phyloP scores from a whole-genome alignment of 2,888 invertebrate species.

The Parnassius orleans region DNA sequence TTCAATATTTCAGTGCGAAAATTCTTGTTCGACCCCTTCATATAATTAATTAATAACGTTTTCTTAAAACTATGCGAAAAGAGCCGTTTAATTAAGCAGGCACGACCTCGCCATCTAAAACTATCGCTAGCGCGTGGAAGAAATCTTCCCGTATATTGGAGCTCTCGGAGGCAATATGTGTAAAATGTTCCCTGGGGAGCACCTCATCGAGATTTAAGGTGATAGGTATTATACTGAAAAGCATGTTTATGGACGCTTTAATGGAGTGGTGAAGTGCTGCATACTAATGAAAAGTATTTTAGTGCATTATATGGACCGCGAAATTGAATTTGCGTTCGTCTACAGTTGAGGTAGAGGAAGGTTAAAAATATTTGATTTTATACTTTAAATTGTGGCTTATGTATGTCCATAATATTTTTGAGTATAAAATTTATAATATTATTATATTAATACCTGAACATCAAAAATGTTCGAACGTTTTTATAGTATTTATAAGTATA shows the following conservation, averaged over 20 bases:
- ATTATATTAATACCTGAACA: too few relatives aligned
- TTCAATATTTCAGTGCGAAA: too few relatives aligned
- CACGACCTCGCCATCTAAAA: slow-evolving; percentile 3
- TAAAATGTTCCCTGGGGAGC: slow-evolving; percentile 62
- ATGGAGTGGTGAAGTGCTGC: slow-evolving; percentile 16
- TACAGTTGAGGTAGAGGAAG: slow-evolving; percentile 8
- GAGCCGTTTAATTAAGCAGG: neutral
- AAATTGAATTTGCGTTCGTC: slow-evolving; percentile 18
- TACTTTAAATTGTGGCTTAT: too few relatives aligned
- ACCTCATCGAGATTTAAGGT: slow-evolving; percentile 59
- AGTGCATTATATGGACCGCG: slow-evolving; percentile 21
- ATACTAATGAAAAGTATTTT: slow-evolving; percentile 19
- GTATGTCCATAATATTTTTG: too few relatives aligned
- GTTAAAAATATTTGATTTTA: too few relatives aligned
- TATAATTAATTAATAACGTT: too few relatives aligned
- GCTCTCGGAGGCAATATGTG: slow-evolving; percentile 60
- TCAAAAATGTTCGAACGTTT: too few relatives aligned
- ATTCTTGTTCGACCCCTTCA: too few relatives aligned
- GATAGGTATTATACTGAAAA: slow-evolving; percentile 42
- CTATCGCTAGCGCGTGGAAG: neutral
- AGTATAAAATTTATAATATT: too few relatives aligned
- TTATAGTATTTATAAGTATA: too few relatives aligned
- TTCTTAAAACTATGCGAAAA: too few relatives aligned
- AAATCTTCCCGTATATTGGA: slow-evolving; percentile 45
- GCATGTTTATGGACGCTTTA: slow-evolving; percentile 23